Evolutionary conservation across 2,113 vertebrate genomes (phyloP).

Genomic region (Eudorcas thomsonii): DNA sequence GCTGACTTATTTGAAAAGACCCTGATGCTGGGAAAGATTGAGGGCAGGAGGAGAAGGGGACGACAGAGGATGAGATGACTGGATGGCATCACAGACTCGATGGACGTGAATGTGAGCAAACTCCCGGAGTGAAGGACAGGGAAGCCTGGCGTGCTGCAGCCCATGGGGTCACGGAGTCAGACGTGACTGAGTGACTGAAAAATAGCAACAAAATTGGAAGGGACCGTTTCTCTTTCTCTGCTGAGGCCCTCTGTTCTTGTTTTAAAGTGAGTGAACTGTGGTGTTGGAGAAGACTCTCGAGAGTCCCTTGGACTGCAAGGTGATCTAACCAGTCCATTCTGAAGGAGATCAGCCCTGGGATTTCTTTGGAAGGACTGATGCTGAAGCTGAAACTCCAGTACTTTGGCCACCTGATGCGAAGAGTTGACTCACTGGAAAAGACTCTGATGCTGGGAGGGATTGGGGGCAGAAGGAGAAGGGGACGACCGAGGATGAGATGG

Average conservation of each 20-base stretch:
- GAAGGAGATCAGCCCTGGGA: too few species aligned
- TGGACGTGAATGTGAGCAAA: accelerated
- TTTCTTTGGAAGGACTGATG: too few species aligned
- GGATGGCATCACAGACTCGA: neutral
- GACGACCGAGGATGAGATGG: too few species aligned
- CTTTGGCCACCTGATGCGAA: too few species aligned
- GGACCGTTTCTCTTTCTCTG: accelerated
- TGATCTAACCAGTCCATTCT: too few species aligned
- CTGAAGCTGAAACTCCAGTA: too few species aligned
- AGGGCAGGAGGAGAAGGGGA: neutral
- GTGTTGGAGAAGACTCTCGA: too few species aligned
- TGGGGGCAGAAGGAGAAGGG: too few species aligned
- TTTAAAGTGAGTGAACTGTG: neutral
- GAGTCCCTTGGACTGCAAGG: too few species aligned
- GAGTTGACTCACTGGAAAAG: too few species aligned
- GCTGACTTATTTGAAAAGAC: neutral
- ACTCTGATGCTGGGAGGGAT: too few species aligned
- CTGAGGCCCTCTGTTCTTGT: too few species aligned
- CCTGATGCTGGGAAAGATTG: neutral
- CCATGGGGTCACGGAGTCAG: neutral
- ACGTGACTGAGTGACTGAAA: accelerated
- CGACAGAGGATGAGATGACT: accelerated
- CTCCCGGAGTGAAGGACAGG: neutral
- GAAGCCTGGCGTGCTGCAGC: accelerated
- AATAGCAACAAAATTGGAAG: neutral